These are phyloP conservation scores for Poicephalus gulielmi DNA, from an alignment of 2,113 vertebrate genomes.

Conservation along the genomic window DNA sequence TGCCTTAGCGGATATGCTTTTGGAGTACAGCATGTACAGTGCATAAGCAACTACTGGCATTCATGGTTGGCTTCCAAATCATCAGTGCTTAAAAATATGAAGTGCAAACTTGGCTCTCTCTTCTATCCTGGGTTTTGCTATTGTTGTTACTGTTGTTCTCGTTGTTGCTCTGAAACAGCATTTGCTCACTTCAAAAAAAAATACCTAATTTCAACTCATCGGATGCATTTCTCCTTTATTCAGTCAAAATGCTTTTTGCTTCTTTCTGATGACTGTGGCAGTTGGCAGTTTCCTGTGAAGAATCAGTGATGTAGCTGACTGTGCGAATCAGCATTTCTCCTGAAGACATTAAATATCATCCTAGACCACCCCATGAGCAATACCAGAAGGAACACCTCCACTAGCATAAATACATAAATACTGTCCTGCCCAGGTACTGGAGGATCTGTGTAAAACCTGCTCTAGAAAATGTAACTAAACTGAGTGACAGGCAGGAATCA, in stretches of 20 bases:
- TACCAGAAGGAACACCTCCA: not conserved
- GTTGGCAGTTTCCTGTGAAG: not conserved
- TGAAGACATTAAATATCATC: not conserved
- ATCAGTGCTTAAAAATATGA: constrained; percentile 45
- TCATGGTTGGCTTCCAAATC: constrained; percentile 48
- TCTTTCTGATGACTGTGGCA: not conserved
- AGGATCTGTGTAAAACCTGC: not conserved
- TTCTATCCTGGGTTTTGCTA: not conserved
- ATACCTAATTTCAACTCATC: not conserved
- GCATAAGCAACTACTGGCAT: constrained; percentile 22
- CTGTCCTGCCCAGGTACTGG: not conserved
- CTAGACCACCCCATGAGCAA: not conserved
- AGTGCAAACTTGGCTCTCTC: not conserved
- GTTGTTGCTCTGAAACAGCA: not conserved
- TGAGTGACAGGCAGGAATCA: not conserved
- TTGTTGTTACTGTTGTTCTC: not conserved
- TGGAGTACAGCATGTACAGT: constrained; percentile 33
- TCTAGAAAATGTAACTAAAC: not conserved
- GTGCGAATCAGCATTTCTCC: not conserved
- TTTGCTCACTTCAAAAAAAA: not conserved
- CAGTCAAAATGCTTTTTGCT: not conserved
- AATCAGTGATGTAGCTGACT: not conserved
- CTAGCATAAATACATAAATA: not conserved
- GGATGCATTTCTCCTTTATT: not conserved
- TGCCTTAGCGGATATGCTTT: not conserved